Base-by-base conservation (phyloP, 2,797 vertebrate species). In the Odontamblyopus rebecca region DNA sequence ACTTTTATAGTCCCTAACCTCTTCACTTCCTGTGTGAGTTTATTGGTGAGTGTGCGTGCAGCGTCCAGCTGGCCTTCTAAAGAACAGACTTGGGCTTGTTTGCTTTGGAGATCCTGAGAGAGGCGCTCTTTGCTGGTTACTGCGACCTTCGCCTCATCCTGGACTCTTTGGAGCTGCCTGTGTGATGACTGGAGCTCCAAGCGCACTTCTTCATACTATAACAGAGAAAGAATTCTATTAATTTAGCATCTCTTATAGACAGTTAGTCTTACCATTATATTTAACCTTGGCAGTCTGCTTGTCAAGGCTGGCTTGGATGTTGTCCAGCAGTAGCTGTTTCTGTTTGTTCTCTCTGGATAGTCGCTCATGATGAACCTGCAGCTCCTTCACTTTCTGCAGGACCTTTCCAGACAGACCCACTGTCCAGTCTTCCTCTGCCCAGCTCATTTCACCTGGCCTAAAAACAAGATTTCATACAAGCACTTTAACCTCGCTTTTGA, bases 371-470 rank as follows among this genome's bases (percentile, higher is more conserved):
- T 93, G 89, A 27, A 87, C 72, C 88, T 94, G 94, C 71, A 94
- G 86, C 81, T 95, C 93, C 70, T 92, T 90, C 67, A 95, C 93
- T 69, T 93, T 95, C 73, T 91, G 92, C 73, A 93, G 87, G 67
- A 92, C 93, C 29, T 77, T 85, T 68, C 92, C 92, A 3, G 94
- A 90, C 64, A 96, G 89, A n/a, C 93, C 94, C 60, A 89, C 86
- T 0, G 93, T 94, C 95, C 95, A 96, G 84, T 95, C 93, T 48
- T 95, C 95, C 53, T 92, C 88, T 1, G 92, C 91, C 95, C 95
- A 96, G 87, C 93, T 95, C 95, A 95, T 95, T 38, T 78, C 79
- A 54, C 76, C 72, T 69, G 71, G 69, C 71, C 85, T 81, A 69
- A 60, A 79, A 51, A 71, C 15, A 48, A 48, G 3, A 48, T 48